Conservation (phyloP, 2,888 invertebrate species). For the Galeopsomyia nigrocyanea region DNA sequence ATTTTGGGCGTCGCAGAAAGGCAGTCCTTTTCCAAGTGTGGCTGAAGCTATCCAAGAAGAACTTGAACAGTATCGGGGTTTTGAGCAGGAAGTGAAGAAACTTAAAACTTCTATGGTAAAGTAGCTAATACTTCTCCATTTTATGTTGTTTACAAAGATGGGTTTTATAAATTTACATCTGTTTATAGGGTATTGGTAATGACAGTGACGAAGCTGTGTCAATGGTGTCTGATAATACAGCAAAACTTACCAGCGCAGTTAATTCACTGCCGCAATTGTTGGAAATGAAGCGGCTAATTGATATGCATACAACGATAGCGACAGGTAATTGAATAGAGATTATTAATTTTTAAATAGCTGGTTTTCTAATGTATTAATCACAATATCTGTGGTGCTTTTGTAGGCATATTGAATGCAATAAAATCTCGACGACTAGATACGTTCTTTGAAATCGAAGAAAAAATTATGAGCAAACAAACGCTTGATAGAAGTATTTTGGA, state of each 20-base stretch:
- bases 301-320: constrained; percentile 99
- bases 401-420: constrained; percentile 84
- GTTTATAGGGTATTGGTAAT: constrained; percentile 80
- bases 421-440: constrained; percentile 93
- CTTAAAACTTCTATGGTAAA: constrained; percentile 90
- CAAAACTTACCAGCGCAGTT: constrained; percentile 93
- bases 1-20: constrained; percentile 95
- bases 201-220: constrained; percentile 88
- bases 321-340: constrained; percentile 74
- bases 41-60: constrained; percentile 99
- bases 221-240: constrained; percentile 93
- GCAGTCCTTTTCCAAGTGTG: constrained; percentile 92
- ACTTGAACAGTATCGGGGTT: constrained; percentile 91
- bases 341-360: constrained; percentile 15
- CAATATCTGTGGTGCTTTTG: constrained; percentile 49
- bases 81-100: constrained; percentile 97
- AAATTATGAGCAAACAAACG: constrained; percentile 91
- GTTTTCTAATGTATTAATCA: constrained; percentile 7
- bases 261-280: constrained; percentile 96
- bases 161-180: constrained; percentile 13
- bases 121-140: not conserved
- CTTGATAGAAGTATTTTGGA: constrained; percentile 90
- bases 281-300: constrained; percentile 97
- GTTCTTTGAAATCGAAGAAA: constrained; percentile 98
- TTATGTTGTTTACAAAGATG: not conserved